Evolutionary conservation across 1,140 invertebrate species (phyloP), one percentile per base, ranked within the genome.

Genomic region (Sycophila sp.): DNA sequence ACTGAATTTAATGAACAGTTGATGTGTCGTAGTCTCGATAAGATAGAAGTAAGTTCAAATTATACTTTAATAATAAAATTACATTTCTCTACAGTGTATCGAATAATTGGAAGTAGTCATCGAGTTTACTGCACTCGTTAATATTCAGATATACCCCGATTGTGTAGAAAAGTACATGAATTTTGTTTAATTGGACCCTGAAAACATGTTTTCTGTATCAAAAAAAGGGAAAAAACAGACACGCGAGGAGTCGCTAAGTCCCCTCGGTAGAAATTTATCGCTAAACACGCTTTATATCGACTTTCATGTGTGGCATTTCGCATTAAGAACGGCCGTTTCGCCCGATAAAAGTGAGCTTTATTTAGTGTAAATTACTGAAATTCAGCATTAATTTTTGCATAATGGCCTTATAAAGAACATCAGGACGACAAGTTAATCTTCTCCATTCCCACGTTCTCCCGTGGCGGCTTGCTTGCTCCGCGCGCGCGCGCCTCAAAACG

Each of bases 311-410:
- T 64, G 68, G 60, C 19, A 64, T 70, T 56, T 70, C 51, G 68
- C 68, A 64, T 70, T 64, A 64, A 64, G 68, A 64, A 26, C 68
- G 40, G 51, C 68, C n/a, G 58, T 70, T 58, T 10, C 6, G 19
- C 2, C 22, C 47, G 69, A 71, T 65, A 66, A 71, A 59, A 38
- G 40, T 40, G 53, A 65, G 60, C 60, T 65, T 71, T 66, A 71
- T 71, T 71, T 66, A 66, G 69, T 71, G 69, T 71, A 71, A 71
- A 71, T 71, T 65, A 66, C 69, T 36, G 45, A 71, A 65, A 71
- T 65, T 60, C 69, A n/a, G 63, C 51, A 71, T 71, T 66, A 71
- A 71, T 71, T 71, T 66, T 66, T 66, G 69, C 40, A 66, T 71
- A 71, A 71, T 65, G 38, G 42, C 69, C 32, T 59, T 59, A 51